phyloP scores from a whole-genome alignment of 1,140 invertebrate species.

The Leptopilina boulardi region DNA sequence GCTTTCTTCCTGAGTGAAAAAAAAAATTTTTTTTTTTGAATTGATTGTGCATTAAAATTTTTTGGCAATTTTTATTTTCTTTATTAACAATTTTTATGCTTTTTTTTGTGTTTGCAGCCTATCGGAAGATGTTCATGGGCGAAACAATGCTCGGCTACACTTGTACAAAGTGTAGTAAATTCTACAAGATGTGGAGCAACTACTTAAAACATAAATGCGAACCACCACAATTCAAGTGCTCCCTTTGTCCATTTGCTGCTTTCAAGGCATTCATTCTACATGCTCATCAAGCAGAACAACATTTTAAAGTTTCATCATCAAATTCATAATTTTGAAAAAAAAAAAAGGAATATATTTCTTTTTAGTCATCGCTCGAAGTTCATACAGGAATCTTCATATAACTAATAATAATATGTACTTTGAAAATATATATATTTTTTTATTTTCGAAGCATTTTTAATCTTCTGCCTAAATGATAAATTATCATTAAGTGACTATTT shows the following conservation, averaged over 20 bases:
- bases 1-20: constrained; percentile 31
- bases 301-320: constrained; percentile 72
- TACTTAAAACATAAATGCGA: constrained; percentile 76
- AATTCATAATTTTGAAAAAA: constrained; percentile 63
- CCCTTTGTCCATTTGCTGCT: constrained; percentile 72
- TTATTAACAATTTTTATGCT: constrained; percentile 40
- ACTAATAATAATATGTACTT: neutral
- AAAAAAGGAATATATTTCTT: neutral
- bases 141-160: constrained; percentile 75
- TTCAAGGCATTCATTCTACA: constrained; percentile 75
- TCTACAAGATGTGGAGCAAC: constrained; percentile 77
- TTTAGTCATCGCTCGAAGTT: constrained; percentile 6
- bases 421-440: neutral
- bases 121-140: constrained; percentile 75
- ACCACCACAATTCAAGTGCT: constrained; percentile 74
- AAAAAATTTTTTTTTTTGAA: no score
- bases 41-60: neutral
- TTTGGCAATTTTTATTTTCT: neutral
- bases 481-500: no score
- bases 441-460: neutral
- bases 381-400: neutral
- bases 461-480: neutral
- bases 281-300: constrained; percentile 74
- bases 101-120: constrained; percentile 71
- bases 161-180: constrained; percentile 75